These are phyloP conservation scores for Arctia plantaginis DNA, from an alignment of 2,888 invertebrate genomes.

Conservation along the genomic window DNA sequence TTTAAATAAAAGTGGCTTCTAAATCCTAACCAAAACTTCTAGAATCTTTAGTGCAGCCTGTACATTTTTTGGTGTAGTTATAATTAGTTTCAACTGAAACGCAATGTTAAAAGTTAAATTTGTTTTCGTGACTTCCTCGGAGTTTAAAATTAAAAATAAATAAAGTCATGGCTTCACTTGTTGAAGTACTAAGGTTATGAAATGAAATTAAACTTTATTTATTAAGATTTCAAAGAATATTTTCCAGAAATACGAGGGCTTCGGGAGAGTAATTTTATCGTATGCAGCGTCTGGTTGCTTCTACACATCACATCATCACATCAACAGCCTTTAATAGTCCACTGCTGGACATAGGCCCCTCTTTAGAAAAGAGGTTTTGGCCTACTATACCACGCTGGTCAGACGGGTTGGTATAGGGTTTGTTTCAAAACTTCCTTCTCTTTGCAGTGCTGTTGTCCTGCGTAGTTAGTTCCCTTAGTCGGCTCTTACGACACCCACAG, in stretches of 20 bases:
- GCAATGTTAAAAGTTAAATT: constrained; percentile 40
- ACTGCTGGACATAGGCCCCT: too few species aligned
- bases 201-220: neutral
- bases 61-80: constrained; percentile 44
- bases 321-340: too few species aligned
- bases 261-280: neutral
- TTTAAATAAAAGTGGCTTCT: too few species aligned
- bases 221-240: neutral
- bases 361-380: too few species aligned
- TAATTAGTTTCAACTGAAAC: constrained; percentile 39
- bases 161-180: constrained; percentile 1
- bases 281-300: too few species aligned
- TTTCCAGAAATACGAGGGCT: neutral
- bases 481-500: too few species aligned
- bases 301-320: too few species aligned
- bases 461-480: too few species aligned
- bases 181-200: neutral
- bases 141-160: constrained; percentile 16
- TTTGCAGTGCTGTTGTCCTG: too few species aligned
- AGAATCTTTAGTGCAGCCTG: constrained; percentile 25
- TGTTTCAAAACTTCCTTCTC: too few species aligned
- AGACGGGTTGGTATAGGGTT: too few species aligned
- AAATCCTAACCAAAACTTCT: neutral
- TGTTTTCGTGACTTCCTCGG: constrained; percentile 20
- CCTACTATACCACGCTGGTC: too few species aligned